phyloP scores from a whole-genome alignment of 2,888 invertebrate species.

The Cantharis rufa region DNA sequence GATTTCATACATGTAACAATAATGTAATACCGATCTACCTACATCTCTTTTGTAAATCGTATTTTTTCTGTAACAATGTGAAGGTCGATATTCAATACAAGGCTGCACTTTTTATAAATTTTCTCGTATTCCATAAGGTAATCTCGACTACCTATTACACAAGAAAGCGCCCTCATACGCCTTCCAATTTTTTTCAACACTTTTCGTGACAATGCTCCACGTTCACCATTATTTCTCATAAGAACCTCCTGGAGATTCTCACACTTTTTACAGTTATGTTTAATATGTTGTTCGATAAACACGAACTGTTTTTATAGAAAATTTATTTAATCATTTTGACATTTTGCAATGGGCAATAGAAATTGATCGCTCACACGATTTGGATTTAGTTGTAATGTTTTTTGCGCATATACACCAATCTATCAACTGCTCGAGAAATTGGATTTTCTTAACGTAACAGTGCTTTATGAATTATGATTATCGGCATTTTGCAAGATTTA shows the following conservation, averaged over 20 bases:
- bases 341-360: not conserved
- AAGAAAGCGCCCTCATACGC: not conserved
- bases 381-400: not conserved
- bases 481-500: not conserved
- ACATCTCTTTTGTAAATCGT: not conserved
- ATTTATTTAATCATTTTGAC: not conserved
- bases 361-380: not conserved
- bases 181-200: not conserved
- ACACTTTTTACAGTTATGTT: not conserved
- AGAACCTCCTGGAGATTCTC: not conserved
- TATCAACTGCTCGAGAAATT: not conserved
- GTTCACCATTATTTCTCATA: not conserved
- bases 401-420: not conserved
- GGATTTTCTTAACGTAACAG: not conserved
- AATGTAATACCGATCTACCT: not conserved
- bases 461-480: not conserved
- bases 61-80: slow-evolving; percentile 1
- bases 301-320: not conserved
- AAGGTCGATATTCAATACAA: not conserved
- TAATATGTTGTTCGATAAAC: not conserved
- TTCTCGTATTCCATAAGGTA: not conserved
- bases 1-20: slow-evolving; percentile 2
- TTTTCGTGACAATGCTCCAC: not conserved
- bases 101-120: not conserved
- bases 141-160: not conserved